Evolutionary conservation across 2,113 vertebrate genomes (phyloP).

Genomic region (Sardina pilchardus): DNA sequence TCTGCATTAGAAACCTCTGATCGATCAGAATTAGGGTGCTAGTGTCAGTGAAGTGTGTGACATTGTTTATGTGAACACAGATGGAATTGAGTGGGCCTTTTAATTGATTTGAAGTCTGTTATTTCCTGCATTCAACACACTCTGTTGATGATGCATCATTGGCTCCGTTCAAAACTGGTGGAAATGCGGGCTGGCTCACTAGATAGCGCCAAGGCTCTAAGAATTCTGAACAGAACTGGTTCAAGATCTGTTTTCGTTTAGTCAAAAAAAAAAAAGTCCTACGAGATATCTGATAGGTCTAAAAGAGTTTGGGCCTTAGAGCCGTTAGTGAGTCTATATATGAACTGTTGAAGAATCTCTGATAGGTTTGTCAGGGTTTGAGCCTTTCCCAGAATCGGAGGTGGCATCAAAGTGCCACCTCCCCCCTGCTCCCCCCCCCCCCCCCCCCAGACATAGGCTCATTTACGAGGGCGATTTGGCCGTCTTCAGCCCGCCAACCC

Average conservation of each 20-base stretch:
- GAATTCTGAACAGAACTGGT: not conserved
- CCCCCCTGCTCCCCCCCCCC: not conserved
- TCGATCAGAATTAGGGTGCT: not conserved
- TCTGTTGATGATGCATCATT: too few species aligned
- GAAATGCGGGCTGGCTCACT: too few species aligned
- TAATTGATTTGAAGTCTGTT: too few species aligned
- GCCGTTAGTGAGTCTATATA: not conserved
- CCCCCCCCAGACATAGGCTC: constrained; percentile 30
- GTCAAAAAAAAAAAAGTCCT: too few species aligned
- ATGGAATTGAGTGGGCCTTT: not conserved
- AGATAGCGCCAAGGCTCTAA: too few species aligned
- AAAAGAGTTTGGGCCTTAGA: not conserved
- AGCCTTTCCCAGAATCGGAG: not conserved
- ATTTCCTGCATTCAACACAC: too few species aligned
- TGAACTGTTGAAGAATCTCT: not conserved
- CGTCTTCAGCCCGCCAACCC: not conserved
- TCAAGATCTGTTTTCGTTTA: too few species aligned
- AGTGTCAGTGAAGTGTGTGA: not conserved
- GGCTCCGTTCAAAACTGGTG: too few species aligned
- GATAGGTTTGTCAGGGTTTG: not conserved
- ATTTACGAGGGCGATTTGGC: constrained; percentile 25
- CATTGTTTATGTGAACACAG: not conserved
- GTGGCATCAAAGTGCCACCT: constrained; percentile 16
- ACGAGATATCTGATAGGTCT: not conserved
- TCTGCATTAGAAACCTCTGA: not conserved